Evolutionary conservation across 2,113 vertebrate species (phyloP).

Genomic region (Microtus richardsoni): DNA sequence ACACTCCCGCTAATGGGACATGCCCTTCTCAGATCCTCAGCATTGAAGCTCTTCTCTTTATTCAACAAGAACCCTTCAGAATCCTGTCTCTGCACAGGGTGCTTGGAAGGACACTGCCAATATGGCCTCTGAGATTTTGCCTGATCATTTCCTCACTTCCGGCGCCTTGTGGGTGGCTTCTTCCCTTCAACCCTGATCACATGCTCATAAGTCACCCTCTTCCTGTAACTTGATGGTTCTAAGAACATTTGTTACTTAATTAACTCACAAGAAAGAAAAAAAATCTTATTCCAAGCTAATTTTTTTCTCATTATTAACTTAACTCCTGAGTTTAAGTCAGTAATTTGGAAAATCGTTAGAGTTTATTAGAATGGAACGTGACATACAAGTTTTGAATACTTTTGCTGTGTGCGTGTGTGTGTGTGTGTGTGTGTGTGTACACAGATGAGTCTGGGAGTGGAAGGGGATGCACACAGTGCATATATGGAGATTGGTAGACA

Average conservation of each 20-base stretch:
- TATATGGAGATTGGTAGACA: neutral
- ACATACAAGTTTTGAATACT: neutral
- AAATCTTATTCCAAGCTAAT: neutral
- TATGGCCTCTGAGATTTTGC: neutral
- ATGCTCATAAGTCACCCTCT: neutral
- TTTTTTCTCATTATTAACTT: neutral
- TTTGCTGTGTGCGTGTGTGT: neutral
- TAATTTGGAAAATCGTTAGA: neutral
- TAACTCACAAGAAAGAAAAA: neutral
- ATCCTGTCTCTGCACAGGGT: too few species aligned
- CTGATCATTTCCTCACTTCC: neutral
- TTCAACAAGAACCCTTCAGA: neutral
- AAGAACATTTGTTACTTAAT: neutral
- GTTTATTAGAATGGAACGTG: neutral
- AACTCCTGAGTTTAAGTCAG: conserved; percentile 7
- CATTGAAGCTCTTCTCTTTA: neutral
- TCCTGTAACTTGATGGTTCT: neutral
- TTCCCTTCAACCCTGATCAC: neutral
- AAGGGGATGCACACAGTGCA: neutral
- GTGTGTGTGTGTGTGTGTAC: neutral
- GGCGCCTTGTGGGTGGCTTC: neutral
- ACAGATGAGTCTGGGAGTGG: neutral
- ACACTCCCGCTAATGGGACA: neutral
- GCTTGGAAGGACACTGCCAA: neutral
- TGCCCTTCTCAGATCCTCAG: neutral